Evolutionary conservation across 2,113 vertebrate species (phyloP), one percentile per base, ranked within the genome.

Genomic region (Sialia sialis): DNA sequence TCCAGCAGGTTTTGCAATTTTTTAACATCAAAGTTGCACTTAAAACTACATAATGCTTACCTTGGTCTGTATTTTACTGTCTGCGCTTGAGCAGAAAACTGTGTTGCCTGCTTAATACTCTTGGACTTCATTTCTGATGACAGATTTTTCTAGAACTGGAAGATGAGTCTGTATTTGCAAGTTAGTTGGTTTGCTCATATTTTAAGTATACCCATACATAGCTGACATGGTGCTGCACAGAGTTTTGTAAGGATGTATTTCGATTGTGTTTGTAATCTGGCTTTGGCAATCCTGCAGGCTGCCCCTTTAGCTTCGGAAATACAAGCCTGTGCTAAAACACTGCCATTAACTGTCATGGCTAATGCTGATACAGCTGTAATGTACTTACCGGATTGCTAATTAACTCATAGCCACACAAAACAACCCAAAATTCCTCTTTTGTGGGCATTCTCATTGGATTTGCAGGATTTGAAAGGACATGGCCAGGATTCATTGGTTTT

Each of bases 331-430:
- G 23, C 23, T 72, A 41, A 79, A 89, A 26, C 34, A 25, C 44
- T 34, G 23, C 68, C 54, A 52, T 69, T 77, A 87, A 36, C 44
- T 78, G 41, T 43, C 27, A 9, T 6, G 34, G 81, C 54, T 64
- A 69, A 56, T 76, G 36, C 25, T 41, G 62, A 18, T 91, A 23
- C 20, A 46, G 76, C 59, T 85, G 46, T 73, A 76, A 29, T 36
- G 46, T 26, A 84, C n/a, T 74, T 89, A 78, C 12, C 64, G 81
- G 84, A n/a, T 90, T 69, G 59, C 75, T 90, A 66, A 80, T 90
- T 83, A 91, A 80, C 78, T 87, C 49, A 29, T 26, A 68, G 36
- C 58, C 55, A 62, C 67, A 51, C 41, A 72, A 63, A 78, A n/a
- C 66, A 73, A 27, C 41, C 21, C 32, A 58, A 44, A 87, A 90